These are phyloP conservation scores for Zonitis immaculata DNA, from an alignment of 2,888 invertebrate species.

Conservation along the genomic window DNA sequence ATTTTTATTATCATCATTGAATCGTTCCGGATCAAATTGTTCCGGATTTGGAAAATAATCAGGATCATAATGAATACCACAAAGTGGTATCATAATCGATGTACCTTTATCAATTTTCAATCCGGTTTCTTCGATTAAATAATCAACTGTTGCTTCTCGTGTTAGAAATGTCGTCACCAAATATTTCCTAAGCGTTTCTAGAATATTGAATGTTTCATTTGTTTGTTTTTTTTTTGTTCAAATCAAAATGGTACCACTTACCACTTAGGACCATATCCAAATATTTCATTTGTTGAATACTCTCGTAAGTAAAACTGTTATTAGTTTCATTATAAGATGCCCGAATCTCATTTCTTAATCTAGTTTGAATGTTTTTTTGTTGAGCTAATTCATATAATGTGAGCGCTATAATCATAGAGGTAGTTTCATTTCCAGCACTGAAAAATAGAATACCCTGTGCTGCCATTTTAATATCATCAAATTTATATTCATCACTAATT, in stretches of 20 bases:
- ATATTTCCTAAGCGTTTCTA: constrained; percentile 48
- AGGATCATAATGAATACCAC: constrained; percentile 41
- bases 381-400: constrained; percentile 12
- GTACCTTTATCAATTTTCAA: constrained; percentile 45
- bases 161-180: constrained; percentile 43
- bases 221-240: not conserved
- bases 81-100: constrained; percentile 42
- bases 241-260: not conserved
- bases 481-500: not conserved
- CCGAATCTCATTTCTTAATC: constrained; percentile 6
- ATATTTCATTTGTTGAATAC: constrained; percentile 13
- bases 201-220: too few species aligned
- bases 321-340: constrained; percentile 3
- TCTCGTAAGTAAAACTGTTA: constrained; percentile 9
- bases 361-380: constrained; percentile 6
- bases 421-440: constrained; percentile 13
- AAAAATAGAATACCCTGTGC: constrained; percentile 15
- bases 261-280: constrained; percentile 14
- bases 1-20: constrained; percentile 39
- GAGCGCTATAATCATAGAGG: constrained; percentile 5
- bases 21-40: constrained; percentile 48
- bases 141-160: constrained; percentile 36
- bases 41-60: constrained; percentile 46
- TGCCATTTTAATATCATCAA: constrained; percentile 13
- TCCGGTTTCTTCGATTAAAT: constrained; percentile 42